Conservation (phyloP, 2,113 vertebrate genomes). For the Pelecanoides urinatrix region DNA sequence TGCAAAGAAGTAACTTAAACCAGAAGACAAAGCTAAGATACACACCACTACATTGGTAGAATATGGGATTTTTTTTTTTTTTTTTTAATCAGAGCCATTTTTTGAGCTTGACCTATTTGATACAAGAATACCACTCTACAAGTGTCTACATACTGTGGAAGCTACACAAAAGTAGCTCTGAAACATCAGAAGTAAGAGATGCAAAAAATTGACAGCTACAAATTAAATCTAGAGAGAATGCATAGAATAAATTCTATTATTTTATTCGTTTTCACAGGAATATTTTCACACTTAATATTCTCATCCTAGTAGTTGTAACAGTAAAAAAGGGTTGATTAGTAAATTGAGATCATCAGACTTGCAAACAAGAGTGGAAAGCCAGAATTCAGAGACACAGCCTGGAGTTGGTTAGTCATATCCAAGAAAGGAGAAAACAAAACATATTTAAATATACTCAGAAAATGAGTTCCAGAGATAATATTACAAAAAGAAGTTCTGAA, state of each 20-base stretch:
- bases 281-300: neutral
- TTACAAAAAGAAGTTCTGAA: neutral
- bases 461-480: neutral
- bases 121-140: neutral
- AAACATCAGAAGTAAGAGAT: neutral
- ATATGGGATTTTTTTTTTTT: neutral
- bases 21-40: neutral
- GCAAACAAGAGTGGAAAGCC: neutral
- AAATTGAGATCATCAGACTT: neutral
- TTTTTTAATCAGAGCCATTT: neutral
- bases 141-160: neutral
- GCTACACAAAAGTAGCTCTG: neutral
- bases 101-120: neutral
- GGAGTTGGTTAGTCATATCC: neutral
- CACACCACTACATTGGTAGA: neutral
- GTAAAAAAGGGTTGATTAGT: neutral
- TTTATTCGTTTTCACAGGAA: neutral
- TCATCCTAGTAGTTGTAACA: neutral
- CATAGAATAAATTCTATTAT: neutral
- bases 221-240: neutral
- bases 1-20: neutral
- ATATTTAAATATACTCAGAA: neutral
- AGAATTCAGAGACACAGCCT: neutral
- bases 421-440: neutral
- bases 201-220: neutral